Percentiles rank a stretch among this genome's conserved stretches.
Evolutionary conservation across 2,113 vertebrate species (phyloP).

Genomic region (Pachypanchax playfairii): DNA sequence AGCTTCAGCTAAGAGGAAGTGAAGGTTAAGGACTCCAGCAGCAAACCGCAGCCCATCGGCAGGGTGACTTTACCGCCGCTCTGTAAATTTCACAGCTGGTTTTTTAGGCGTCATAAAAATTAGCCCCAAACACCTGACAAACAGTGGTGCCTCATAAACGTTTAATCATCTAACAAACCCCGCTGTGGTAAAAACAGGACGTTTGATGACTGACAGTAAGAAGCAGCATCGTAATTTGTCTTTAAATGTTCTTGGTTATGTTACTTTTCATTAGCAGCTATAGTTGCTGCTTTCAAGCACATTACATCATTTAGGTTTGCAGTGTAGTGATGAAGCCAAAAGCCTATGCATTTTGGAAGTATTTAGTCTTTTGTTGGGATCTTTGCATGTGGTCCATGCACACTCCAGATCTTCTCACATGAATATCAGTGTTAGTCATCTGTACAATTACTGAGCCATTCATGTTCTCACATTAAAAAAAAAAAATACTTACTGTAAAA

Average conservation of each 20-base stretch:
- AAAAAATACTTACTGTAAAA: conserved; percentile 30
- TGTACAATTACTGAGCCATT: conserved; percentile 56
- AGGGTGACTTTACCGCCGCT: conserved; percentile 57
- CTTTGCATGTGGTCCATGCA: no score
- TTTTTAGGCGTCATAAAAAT: conserved; percentile 62
- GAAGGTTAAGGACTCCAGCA: conserved; percentile 19
- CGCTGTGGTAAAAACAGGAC: conserved; percentile 12
- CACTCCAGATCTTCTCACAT: conserved; percentile 31
- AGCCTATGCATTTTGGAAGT: no score
- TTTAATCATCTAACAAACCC: conserved; percentile 52
- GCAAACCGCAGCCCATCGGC: conserved; percentile 41
- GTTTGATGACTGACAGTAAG: conserved; percentile 16
- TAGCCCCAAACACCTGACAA: conserved; percentile 63
- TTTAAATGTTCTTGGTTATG: no score
- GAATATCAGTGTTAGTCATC: conserved; percentile 24
- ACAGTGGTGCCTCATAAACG: conserved; percentile 57
- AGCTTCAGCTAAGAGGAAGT: conserved; percentile 21
- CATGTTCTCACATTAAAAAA: conserved; percentile 48
- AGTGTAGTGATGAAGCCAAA: no score
- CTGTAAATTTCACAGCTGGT: conserved; percentile 57
- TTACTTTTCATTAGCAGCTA: background rate
- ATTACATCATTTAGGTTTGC: no score
- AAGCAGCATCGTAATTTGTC: no score
- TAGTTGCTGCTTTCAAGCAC: background rate
- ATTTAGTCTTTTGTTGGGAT: no score